Evolutionary conservation across 92 coral and sea anemone genomes (phyloP), one percentile per base, ranked within the genome.

Genomic region (Porites cylindrica): DNA sequence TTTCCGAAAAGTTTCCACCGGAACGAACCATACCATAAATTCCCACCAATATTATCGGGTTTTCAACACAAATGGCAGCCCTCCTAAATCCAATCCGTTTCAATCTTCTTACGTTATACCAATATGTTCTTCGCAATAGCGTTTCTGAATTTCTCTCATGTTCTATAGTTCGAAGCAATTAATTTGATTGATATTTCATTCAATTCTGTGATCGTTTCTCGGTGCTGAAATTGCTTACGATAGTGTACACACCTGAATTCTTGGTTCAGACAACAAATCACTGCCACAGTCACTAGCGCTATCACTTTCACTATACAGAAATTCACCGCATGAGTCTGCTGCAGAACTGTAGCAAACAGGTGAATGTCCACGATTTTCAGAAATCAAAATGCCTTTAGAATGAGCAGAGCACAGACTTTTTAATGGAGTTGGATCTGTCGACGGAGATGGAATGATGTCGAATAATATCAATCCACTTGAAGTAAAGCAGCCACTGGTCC

Each of bases 281-380:
- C 97, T 94, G 17, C 95, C 95, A 87, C 97, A 91, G 21, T 94
- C 97, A 64, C 97, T 94, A 51, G 94, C 96, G 63, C 96, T 93
- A 82, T 94, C 97, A 68, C 97, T 94, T 80, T 94, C 97, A 63
- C 93, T 93, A 70, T 52, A 75, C 60, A 89, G 72, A 6, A 81
- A 79, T 10, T 92, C 94, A 24, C 79, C 77, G 61, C 60, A 29
- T 29, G 32, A 54, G 62, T 90, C 90, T 3, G 47, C 47, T 38
- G 47, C 47, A 38, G 86, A 81, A 17, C 86, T 53, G 65, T 70
- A 56, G 60, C 90, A 65, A 47, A 78, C 76, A 50, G 83, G 63
- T 47, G 71, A 85, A 29, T 83, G 85, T 14, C 70, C 58, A 52
- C 82, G 68, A 52, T 75, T 66, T 14, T 10, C 51, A n/a, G 90